phyloP scores from a whole-genome alignment of 2,888 invertebrate species.

The Yponomeuta cagnagella region DNA sequence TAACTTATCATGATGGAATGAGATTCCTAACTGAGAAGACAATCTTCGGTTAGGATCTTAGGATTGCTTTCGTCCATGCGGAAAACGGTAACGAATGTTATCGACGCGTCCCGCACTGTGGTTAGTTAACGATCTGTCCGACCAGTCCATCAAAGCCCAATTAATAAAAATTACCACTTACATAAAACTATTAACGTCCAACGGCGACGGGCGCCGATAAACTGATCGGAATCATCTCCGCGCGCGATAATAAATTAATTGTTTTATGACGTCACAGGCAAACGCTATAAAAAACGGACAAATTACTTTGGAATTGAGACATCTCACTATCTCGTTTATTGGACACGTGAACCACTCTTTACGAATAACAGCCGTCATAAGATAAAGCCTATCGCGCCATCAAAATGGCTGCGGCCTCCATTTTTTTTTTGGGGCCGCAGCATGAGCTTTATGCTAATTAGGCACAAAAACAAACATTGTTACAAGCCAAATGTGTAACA shows the following conservation, averaged over 20 bases:
- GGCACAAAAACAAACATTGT: constrained; percentile 72
- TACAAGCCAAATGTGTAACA: constrained; percentile 74
- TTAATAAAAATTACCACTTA: constrained; percentile 70
- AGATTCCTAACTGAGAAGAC: background rate
- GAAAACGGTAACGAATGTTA: constrained; percentile 16
- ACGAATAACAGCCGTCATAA: constrained; percentile 52
- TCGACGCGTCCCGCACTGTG: constrained; percentile 52
- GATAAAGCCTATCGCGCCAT: constrained; percentile 60
- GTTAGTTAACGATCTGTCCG: constrained; percentile 15
- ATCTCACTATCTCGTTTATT: constrained; percentile 69
- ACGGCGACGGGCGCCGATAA: constrained; percentile 55
- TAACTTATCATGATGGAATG: background rate
- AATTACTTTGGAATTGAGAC: constrained; percentile 68
- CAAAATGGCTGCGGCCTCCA: constrained; percentile 51
- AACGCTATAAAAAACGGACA: constrained; percentile 64
- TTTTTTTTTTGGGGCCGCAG: constrained; percentile 52
- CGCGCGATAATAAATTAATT: constrained; percentile 68
- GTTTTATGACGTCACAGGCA: constrained; percentile 69
- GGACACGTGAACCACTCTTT: constrained; percentile 49
- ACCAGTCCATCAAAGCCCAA: constrained; percentile 51
- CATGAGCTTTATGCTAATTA: constrained; percentile 72
- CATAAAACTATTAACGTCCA: constrained; percentile 69
- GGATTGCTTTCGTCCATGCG: background rate
- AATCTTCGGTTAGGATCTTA: background rate
- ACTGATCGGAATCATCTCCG: constrained; percentile 65